phyloP scores from a whole-genome alignment of 1,140 invertebrate species.

The Drosophila auraria region DNA sequence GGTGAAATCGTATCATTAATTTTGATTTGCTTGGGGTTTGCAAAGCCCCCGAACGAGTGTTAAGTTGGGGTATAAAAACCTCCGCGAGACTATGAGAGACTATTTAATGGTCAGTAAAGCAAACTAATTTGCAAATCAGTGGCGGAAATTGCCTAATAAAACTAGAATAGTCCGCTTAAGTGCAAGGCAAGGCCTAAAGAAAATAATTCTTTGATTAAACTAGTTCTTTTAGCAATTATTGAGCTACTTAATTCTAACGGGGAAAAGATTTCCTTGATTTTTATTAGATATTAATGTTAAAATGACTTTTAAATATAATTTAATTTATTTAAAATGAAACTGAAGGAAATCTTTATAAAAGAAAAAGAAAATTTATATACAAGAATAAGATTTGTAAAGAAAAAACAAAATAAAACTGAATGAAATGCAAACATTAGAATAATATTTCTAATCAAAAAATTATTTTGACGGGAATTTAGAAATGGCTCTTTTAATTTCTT shows the following conservation, averaged over 20 bases:
- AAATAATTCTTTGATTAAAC: neutral
- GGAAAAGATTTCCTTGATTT: neutral
- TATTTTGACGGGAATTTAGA: too few species aligned
- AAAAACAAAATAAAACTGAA: too few species aligned
- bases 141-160: neutral
- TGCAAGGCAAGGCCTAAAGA: too few species aligned
- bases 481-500: too few species aligned
- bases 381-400: too few species aligned
- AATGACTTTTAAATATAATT: too few species aligned
- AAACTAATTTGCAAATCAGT: conserved; percentile 25
- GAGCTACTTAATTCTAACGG: too few species aligned
- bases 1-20: conserved; percentile 46
- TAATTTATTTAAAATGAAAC: too few species aligned
- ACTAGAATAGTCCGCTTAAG: neutral
- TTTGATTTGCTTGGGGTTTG: conserved; percentile 31
- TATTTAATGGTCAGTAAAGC: conserved; percentile 31
- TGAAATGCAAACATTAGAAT: too few species aligned
- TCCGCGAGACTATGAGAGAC: neutral
- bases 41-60: neutral
- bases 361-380: too few species aligned
- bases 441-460: too few species aligned
- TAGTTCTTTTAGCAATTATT: neutral
- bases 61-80: conserved; percentile 3
- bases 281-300: neutral
- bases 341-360: too few species aligned